Percentiles rank a stretch among this genome's conserved stretches.
Conservation (phyloP, 1,140 invertebrate species). For the Heterodera carotae region DNA sequence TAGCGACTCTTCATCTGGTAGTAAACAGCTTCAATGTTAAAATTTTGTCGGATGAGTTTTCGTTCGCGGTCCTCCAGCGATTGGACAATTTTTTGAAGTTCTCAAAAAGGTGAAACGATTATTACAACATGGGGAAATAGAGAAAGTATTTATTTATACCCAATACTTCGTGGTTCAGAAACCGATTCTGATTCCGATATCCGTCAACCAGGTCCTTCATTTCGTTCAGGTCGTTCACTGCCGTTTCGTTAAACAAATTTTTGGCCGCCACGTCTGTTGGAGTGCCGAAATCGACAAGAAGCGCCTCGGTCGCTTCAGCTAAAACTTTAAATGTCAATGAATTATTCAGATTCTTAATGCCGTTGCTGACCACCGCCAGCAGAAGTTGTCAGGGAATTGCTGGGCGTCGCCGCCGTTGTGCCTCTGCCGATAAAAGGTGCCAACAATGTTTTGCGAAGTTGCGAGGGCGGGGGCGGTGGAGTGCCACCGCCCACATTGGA, state of each 20-base stretch:
- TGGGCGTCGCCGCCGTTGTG: not conserved
- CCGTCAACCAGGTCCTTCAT: slow-evolving; percentile 48
- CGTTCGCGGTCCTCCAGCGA: slow-evolving; percentile 45
- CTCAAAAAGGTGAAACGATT: slow-evolving; percentile 20
- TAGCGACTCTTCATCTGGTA: slow-evolving; percentile 55
- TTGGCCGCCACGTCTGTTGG: slow-evolving; percentile 32
- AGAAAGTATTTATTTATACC: slow-evolving; percentile 7
- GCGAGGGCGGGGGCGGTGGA: not conserved
- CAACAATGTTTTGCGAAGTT: not conserved
- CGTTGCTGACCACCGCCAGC: not conserved
- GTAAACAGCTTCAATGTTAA: slow-evolving; percentile 53
- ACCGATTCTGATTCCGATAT: slow-evolving; percentile 48
- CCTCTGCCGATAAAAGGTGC: not conserved
- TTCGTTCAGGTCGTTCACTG: slow-evolving; percentile 46
- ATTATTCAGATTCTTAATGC: not conserved
- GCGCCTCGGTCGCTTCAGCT: slow-evolving; percentile 41
- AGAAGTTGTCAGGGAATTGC: not conserved
- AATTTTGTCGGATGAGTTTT: slow-evolving; percentile 48
- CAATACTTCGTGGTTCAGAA: slow-evolving; percentile 51
- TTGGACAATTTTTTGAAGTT: slow-evolving; percentile 49
- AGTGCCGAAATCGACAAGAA: slow-evolving; percentile 39
- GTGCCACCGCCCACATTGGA: not conserved
- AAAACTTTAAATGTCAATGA: slow-evolving; percentile 5
- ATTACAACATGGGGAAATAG: not conserved
- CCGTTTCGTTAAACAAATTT: slow-evolving; percentile 39